phyloP scores from a whole-genome alignment of 2,797 vertebrate genomes.

The Sardinella longiceps region DNA sequence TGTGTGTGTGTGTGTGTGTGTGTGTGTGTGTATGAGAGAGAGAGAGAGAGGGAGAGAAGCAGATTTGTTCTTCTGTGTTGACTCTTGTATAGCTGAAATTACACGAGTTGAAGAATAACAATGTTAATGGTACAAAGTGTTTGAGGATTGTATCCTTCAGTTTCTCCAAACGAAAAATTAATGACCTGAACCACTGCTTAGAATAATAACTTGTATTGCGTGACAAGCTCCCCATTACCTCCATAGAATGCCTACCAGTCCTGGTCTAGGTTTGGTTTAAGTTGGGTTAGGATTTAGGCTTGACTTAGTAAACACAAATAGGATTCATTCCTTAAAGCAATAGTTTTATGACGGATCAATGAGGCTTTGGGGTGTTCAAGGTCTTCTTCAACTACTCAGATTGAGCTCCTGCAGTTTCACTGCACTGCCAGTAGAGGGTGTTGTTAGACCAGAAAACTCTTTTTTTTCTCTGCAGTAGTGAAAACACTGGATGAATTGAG shows the following conservation, averaged over 20 bases:
- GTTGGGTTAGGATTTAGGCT: too few species aligned
- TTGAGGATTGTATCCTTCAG: too few species aligned
- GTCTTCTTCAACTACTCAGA: neutral
- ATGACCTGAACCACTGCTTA: neutral
- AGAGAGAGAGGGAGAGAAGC: neutral
- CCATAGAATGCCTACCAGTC: neutral
- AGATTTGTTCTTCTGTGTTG: neutral
- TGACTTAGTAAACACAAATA: neutral
- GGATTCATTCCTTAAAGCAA: neutral
- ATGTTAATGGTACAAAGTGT: neutral
- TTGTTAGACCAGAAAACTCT: slow-evolving; percentile 44
- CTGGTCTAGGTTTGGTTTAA: neutral
- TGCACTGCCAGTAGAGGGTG: slow-evolving; percentile 47
- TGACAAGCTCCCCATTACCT: neutral
- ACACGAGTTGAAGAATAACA: neutral
- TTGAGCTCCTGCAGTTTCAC: neutral
- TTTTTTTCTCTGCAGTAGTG: neutral
- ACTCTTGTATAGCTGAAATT: neutral
- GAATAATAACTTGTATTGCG: neutral
- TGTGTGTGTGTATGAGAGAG: neutral
- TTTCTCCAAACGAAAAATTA: neutral
- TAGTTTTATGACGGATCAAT: neutral
- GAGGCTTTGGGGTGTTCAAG: neutral
- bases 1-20: neutral
- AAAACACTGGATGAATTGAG: slow-evolving; percentile 1